Conservation (phyloP, 2,113 vertebrate genomes). For the Hystrix brachyura region DNA sequence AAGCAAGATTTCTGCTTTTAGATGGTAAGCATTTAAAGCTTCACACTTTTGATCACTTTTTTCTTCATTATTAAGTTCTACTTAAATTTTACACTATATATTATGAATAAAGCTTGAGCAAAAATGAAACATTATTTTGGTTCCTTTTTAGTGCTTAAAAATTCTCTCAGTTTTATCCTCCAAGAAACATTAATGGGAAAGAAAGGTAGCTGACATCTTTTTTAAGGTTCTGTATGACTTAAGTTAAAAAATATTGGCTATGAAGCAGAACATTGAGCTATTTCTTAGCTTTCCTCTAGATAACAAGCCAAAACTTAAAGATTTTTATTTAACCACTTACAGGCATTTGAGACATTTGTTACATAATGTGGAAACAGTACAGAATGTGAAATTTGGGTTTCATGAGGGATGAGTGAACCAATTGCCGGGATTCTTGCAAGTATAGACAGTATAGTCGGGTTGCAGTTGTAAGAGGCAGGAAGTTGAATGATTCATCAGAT, state of each 20-base stretch:
- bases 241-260: neutral
- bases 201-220: neutral
- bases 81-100: neutral
- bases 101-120: neutral
- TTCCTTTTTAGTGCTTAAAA: neutral
- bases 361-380: neutral
- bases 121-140: slow-evolving; percentile 28
- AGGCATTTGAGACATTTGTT: neutral
- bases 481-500: neutral
- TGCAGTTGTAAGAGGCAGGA: neutral
- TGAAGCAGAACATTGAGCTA: neutral
- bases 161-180: neutral
- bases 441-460: no score
- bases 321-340: neutral
- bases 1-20: slow-evolving; percentile 16
- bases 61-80: neutral
- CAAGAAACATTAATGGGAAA: neutral
- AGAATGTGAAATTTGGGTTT: neutral
- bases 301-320: neutral
- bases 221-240: neutral
- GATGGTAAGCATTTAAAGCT: neutral
- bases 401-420: neutral
- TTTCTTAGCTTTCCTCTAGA: slow-evolving; percentile 17
- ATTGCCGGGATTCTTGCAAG: no score
- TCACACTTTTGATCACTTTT: neutral